Evolutionary conservation across 1,140 invertebrate genomes (phyloP).

Genomic region (Pteromalus puparum): DNA sequence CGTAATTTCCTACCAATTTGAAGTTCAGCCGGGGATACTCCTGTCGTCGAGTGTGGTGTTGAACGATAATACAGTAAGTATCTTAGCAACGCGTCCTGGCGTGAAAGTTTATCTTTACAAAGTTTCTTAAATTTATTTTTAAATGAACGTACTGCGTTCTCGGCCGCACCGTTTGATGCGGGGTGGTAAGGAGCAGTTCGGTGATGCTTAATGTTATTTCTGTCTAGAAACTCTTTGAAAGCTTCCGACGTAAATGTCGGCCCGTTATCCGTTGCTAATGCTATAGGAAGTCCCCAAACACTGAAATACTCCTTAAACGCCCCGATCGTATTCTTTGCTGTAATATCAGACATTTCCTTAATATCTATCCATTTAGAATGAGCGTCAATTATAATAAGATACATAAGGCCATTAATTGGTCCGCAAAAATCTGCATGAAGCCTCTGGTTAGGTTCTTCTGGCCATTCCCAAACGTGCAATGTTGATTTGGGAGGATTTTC

Average conservation of each 20-base stretch:
- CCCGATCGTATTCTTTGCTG: constrained; percentile 45
- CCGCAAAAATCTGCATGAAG: constrained; percentile 61
- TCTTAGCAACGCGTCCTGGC: constrained; percentile 23
- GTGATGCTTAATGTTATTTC: no score
- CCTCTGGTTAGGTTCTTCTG: constrained; percentile 57
- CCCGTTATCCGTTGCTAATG: constrained; percentile 55
- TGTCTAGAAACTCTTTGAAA: constrained; percentile 43
- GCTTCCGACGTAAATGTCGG: constrained; percentile 45
- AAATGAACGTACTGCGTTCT: constrained; percentile 51
- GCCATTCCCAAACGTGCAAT: constrained; percentile 62
- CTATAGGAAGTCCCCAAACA: constrained; percentile 46
- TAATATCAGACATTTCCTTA: constrained; percentile 49
- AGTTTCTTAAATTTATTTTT: constrained; percentile 38
- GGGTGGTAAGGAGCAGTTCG: constrained; percentile 49
- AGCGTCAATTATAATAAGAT: constrained; percentile 49
- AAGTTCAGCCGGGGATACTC: constrained; percentile 29
- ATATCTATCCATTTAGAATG: constrained; percentile 59
- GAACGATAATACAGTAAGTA: constrained; percentile 44
- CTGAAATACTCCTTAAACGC: constrained; percentile 54
- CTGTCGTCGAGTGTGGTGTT: constrained; percentile 43
- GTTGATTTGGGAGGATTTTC: constrained; percentile 52
- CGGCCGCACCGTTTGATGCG: constrained; percentile 52
- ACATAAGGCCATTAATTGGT: constrained; percentile 37
- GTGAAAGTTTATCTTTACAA: not conserved
- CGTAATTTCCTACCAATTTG: no score